Evolutionary conservation across 2,888 invertebrate species (phyloP), one percentile per base, ranked within the genome.

Genomic region (Nymphalis urticae): DNA sequence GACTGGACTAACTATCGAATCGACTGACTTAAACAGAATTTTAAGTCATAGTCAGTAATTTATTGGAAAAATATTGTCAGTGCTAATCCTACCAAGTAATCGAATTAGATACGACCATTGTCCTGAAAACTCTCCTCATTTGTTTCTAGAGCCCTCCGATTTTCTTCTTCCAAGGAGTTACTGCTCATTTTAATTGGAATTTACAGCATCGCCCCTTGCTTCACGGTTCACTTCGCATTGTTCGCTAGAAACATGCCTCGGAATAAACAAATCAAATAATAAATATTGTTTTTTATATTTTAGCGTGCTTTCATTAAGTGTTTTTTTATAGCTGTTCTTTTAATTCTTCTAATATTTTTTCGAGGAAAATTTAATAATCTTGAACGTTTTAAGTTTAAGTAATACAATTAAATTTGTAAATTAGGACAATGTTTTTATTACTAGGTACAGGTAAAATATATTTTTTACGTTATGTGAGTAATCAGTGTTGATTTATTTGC

Each of bases 71-170:
- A 80, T 79, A 84, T 85, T 81, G 80, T 76, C 75, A 75, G 81
- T 82, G 84, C 83, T 86, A 87, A 87, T 87, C 87, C 85, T 58
- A 58, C 21, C 19, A 58, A 83, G 84, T 86, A 86, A 85, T 87
- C 83, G 81, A 82, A 82, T 87, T 85, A 82, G 75, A 78, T 77
- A 72, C 68, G 73, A 75, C 78, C 78, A 79, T 77, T 83, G 85
- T 85, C 84, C 82, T 77, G 79, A 78, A 74, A 78, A 77, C 76
- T 75, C 80, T 78, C 80, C 79, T 79, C 86, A 84, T 86, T 85
- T 84, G 82, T 85, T 81, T 83, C 80, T 78, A 83, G 80, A 79
- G 77, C 76, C 79, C 82, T 80, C 79, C 74, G 78, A 77, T 79
- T 82, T 79, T 79, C 81, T 79, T 82, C 80, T 76, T 76, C 75